phyloP scores from a whole-genome alignment of 2,888 invertebrate species.

The Ormyrus nitidulus region DNA sequence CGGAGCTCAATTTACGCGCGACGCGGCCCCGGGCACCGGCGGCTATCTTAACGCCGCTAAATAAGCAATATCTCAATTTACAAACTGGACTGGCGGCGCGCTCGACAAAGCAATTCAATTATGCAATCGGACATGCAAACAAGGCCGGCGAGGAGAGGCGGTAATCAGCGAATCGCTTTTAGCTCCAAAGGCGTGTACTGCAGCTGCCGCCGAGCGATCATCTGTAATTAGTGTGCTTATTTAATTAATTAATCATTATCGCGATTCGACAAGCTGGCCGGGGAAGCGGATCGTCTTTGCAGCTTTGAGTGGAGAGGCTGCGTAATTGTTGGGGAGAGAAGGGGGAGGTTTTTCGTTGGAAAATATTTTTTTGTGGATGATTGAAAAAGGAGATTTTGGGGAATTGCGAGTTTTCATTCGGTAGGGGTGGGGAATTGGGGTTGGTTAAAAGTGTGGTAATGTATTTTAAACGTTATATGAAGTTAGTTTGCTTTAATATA shows the following conservation, averaged over 20 bases:
- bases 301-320: constrained; percentile 21
- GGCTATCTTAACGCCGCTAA: constrained; percentile 43
- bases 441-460: no score
- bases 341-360: no score
- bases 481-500: no score
- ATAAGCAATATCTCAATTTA: constrained; percentile 55
- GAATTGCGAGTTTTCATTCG: no score
- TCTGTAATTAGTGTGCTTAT: constrained; percentile 50
- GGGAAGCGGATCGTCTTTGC: constrained; percentile 2
- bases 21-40: neutral
- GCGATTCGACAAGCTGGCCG: neutral
- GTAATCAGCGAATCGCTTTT: constrained; percentile 52
- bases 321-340: no score
- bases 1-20: constrained; percentile 30
- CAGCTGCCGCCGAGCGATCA: constrained; percentile 12
- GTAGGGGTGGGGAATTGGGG: no score
- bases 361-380: no score
- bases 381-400: no score
- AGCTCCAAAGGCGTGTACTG: neutral
- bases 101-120: constrained; percentile 52
- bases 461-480: no score
- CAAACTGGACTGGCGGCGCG: constrained; percentile 29
- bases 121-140: constrained; percentile 55
- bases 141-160: constrained; percentile 10
- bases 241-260: constrained; percentile 50